Conservation (phyloP, 2,113 vertebrate genomes). For the Polypterus bichir region DNA sequence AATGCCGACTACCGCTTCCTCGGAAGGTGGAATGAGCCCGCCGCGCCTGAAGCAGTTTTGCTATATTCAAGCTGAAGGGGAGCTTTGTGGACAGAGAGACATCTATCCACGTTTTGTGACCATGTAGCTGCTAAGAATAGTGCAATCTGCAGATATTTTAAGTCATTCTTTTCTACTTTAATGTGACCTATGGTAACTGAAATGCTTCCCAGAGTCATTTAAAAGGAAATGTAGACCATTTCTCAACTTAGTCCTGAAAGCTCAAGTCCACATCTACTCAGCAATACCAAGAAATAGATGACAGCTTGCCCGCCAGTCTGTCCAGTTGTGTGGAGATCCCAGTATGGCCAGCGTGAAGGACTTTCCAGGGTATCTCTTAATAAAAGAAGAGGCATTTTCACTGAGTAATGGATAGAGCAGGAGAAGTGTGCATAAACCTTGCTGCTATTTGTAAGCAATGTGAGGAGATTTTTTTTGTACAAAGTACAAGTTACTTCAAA, state of each 20-base stretch:
- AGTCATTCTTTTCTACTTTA: slow-evolving; percentile 54
- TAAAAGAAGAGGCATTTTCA: slow-evolving; percentile 34
- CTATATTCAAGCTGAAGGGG: slow-evolving; percentile 58
- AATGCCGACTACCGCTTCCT: slow-evolving; percentile 42
- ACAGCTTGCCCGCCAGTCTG: slow-evolving; percentile 14
- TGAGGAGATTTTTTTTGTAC: slow-evolving; percentile 86
- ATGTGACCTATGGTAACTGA: slow-evolving; percentile 42
- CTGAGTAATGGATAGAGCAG: slow-evolving; percentile 61
- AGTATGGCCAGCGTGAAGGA: slow-evolving; percentile 8
- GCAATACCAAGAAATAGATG: neutral
- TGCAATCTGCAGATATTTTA: slow-evolving; percentile 54
- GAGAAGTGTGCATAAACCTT: slow-evolving; percentile 57
- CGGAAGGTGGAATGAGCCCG: slow-evolving; percentile 33
- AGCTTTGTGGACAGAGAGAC: slow-evolving; percentile 47
- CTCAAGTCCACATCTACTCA: neutral
- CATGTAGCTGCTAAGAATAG: slow-evolving; percentile 70
- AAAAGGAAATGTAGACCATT: neutral
- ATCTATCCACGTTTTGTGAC: slow-evolving; percentile 70
- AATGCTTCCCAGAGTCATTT: slow-evolving; percentile 44
- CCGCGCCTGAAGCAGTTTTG: slow-evolving; percentile 39
- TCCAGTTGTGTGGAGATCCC: slow-evolving; percentile 10
- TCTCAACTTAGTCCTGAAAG: neutral
- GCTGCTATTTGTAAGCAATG: slow-evolving; percentile 83
- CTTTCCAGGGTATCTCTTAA: slow-evolving; percentile 8
- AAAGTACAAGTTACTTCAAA: slow-evolving; percentile 91